Evolutionary conservation across 2,113 vertebrate species (phyloP), one percentile per base, ranked within the genome.

Genomic region (Datnioides undecimradiatus): DNA sequence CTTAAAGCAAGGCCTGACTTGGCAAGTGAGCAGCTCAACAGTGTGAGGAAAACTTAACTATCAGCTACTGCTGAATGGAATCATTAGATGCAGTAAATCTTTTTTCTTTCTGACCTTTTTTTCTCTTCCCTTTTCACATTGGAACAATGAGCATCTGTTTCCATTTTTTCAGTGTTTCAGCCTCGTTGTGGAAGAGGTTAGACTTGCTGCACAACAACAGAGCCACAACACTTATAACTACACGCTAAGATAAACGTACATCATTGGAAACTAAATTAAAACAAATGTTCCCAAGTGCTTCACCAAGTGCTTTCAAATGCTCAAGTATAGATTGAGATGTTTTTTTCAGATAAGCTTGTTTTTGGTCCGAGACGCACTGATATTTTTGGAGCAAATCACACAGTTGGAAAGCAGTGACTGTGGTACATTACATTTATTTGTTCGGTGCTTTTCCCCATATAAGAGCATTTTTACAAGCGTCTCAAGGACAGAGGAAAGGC

Each of bases 101-200:
- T 76, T 82, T 69, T 54, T 63, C 27, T 23, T 14, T 65, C 38
- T 8, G 17, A 6, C 43, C 43, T 4, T 65, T 21, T 36, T 64
- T 33, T 23, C 67, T 57, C 43, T 74, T 45, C 69, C 69, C 52
- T 87, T 78, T 84, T 87, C 77, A 86, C 33, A 43, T 76, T 80
- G 74, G 84, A 91, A 91, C 86, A 89, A 93, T 86, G 75, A 87
- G 84, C 92, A 92, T 94, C 91, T 95, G 94, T 93, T 95, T 94
- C 88, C 92, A 93, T 93, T 94, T 94, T 91, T 87, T 85, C 67
- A 5, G 59, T 62, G 36, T 86, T 87, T 86, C 79, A 81, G 79
- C 52, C 86, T 84, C 60, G 58, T n/a, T 62, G 76, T 72, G 75
- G 76, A 83, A 83, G 62, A 85, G 66, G 58, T 48, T 69, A 72